A percentile compares a stretch with the other conserved stretches of the same genome.
These are phyloP conservation scores for Danio jaintianensis DNA, from an alignment of 2,797 vertebrate genomes.

Conservation along the genomic window DNA sequence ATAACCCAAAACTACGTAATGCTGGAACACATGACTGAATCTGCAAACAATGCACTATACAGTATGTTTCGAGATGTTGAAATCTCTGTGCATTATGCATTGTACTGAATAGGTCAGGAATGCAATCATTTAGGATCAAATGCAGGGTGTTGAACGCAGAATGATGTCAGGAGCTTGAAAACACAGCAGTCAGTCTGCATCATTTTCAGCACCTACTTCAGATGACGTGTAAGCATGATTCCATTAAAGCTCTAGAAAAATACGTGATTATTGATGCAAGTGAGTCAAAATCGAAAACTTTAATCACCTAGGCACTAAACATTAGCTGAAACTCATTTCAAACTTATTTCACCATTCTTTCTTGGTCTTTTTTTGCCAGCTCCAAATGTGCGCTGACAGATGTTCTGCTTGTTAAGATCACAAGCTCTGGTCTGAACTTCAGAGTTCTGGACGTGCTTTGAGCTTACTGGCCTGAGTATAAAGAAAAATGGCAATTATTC, in stretches of 20 bases:
- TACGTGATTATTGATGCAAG: conserved; percentile 47
- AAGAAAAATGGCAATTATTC: conserved; percentile 48
- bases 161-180: conserved; percentile 3
- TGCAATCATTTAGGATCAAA: conserved; percentile 22
- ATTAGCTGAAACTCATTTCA: conserved; percentile 12
- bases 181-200: conserved; percentile 6
- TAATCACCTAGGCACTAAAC: conserved; percentile 49
- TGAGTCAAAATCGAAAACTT: conserved; percentile 56
- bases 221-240: conserved; percentile 45
- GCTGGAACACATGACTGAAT: conserved; percentile 22
- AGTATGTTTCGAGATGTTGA: conserved; percentile 41
- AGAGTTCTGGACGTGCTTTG: conserved; percentile 50
- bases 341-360: conserved; percentile 39
- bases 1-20: conserved; percentile 68
- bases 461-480: conserved; percentile 48
- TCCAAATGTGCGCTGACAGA: conserved; percentile 46
- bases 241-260: conserved; percentile 60
- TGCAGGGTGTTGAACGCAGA: neutral
- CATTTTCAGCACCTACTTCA: conserved; percentile 11
- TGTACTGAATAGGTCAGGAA: conserved; percentile 22
- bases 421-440: conserved; percentile 41
- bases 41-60: conserved; percentile 62
- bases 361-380: conserved; percentile 27
- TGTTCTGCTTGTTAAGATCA: conserved; percentile 54
- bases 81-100: conserved; percentile 6